phyloP scores from a whole-genome alignment of 2,113 vertebrate species.

The Pachycephala philippinensis region DNA sequence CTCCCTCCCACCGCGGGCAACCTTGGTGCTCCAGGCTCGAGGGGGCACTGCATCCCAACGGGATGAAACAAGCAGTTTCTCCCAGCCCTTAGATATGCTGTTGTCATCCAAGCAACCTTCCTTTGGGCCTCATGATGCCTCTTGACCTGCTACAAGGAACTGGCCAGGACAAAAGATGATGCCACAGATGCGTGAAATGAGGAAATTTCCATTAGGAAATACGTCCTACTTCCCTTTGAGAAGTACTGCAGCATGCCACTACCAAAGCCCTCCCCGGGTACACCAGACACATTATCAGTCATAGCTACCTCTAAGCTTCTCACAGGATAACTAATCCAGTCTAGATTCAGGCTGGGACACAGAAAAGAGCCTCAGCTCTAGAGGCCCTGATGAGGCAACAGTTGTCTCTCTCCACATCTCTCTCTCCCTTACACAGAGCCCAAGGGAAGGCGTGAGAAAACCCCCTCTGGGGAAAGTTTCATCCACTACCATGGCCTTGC shows the following conservation, averaged over 20 bases:
- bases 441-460: not conserved
- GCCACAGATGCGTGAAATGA: not conserved
- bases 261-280: not conserved
- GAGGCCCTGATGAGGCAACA: not conserved
- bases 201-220: not conserved
- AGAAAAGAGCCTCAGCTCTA: not conserved
- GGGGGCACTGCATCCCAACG: not conserved
- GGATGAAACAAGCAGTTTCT: not conserved
- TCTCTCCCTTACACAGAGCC: not conserved
- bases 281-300: not conserved
- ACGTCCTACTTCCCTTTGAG: not conserved
- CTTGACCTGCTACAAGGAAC: not conserved
- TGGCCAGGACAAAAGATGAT: not conserved
- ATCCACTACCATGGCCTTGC: not conserved
- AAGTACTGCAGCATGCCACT: not conserved
- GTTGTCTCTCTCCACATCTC: not conserved
- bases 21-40: not conserved
- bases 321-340: fast-evolving
- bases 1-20: not conserved
- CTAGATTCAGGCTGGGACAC: not conserved
- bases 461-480: not conserved
- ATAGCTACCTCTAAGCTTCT: not conserved
- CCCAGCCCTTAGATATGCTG: not conserved
- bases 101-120: not conserved
- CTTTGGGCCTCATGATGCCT: not conserved